Base-by-base conservation (phyloP, 2,888 invertebrate genomes). In the Cepaea hortensis region DNA sequence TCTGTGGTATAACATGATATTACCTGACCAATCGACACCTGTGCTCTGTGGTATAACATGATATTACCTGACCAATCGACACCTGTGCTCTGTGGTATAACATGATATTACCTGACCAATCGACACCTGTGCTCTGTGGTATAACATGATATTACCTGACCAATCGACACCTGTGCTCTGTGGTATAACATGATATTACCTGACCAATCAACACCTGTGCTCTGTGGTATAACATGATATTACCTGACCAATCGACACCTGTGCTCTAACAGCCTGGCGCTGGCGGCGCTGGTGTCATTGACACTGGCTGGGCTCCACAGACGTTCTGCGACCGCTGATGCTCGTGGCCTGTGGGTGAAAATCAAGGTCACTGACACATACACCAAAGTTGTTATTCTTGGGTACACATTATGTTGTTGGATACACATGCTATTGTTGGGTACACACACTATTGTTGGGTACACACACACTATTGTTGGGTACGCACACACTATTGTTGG, bases 261-360 rank as follows among this genome's bases (percentile, higher is more conserved):
- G 79, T 95, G 95, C 91, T 97, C 97, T 92, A 97, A 97, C 55
- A 97, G 93, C 88, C 97, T 94, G 87, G 94, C 94, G 72, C 94
- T 94, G 0, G 96, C 96, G n/a, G 94, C 93, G 3, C 93, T 91
- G 0, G 94, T 91, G 87, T 95, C 93, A 68, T 90, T 95, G 88
- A 91, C 93, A 88, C 91, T 92, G 48, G 90, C 89, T 20, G 90
- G 85, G 87, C 93, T 93, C 98, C 98, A 98, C 0, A 98, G 95
- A 88, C 96, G 96, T 94, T 98, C 98, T 0, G 98, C 98, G 0
- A 96, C 96, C 0, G 97, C 97, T 84, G 97, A 96, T 0, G 97
- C 97, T 89, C 98, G 95, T 0, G 98, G 98, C 95, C 95, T 95
- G 82, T 35, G 18, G 18, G n/a, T 18, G 3, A 72, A 73, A 55